Conservation (phyloP, 2,797 vertebrate genomes). For the Pantherophis vulpinus region DNA sequence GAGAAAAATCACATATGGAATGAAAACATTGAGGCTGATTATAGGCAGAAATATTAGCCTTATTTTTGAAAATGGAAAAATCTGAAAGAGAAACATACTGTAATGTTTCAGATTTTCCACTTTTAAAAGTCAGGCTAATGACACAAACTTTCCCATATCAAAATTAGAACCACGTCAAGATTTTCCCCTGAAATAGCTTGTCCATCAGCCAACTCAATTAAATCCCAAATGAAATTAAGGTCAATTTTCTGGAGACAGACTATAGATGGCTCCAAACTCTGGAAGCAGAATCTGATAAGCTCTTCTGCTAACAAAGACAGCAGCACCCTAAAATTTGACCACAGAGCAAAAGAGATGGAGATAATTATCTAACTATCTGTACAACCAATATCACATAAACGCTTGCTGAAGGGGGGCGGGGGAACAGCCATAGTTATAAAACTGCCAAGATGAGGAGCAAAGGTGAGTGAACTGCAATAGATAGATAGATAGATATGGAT, state of each 20-base stretch:
- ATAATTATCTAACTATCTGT: not conserved
- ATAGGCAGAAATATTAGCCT: not conserved
- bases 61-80: conserved; percentile 4
- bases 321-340: not conserved
- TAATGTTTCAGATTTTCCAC: not conserved
- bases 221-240: not conserved
- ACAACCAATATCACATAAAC: not conserved
- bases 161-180: not conserved
- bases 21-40: not conserved
- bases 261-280: not conserved
- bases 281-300: not conserved
- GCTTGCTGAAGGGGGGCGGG: too few relatives aligned
- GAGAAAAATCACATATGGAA: not conserved
- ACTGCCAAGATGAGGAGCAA: not conserved
- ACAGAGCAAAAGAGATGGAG: not conserved
- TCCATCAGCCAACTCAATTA: conserved; percentile 9
- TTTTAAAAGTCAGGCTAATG: not conserved
- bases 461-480: not conserved
- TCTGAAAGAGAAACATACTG: not conserved
- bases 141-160: not conserved
- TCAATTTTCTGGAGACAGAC: conserved; percentile 6
- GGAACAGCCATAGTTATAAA: not conserved
- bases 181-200: not conserved
- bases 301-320: not conserved
- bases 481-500: too few relatives aligned